Conservation (phyloP, 2,888 invertebrate species). For the Parascotia fuliginaria region DNA sequence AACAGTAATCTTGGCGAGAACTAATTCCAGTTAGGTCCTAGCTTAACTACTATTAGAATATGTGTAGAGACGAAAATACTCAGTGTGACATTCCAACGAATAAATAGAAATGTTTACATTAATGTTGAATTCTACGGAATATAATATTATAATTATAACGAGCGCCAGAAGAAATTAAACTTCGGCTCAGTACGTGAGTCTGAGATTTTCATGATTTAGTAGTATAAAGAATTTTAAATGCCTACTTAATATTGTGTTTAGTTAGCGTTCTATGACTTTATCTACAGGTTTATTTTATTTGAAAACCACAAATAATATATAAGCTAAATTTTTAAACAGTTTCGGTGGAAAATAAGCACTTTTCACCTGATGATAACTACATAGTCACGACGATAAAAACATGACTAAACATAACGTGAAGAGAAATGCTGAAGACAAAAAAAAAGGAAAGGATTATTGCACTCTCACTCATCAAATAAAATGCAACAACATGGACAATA, state of each 20-base stretch:
- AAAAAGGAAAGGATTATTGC: no score
- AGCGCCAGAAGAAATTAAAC: constrained; percentile 31
- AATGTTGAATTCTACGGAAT: constrained; percentile 9
- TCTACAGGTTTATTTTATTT: background rate
- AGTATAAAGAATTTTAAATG: constrained; percentile 10
- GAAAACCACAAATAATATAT: no score
- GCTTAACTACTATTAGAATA: constrained; percentile 17
- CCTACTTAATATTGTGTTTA: constrained; percentile 3
- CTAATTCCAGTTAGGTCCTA: background rate
- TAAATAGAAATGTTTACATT: constrained; percentile 19
- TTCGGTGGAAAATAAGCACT: no score
- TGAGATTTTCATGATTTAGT: constrained; percentile 23
- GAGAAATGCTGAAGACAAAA: no score
- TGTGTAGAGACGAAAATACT: constrained; percentile 30
- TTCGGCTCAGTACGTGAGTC: constrained; percentile 10
- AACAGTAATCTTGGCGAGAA: constrained; percentile 19
- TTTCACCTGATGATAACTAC: no score
- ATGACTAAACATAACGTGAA: no score
- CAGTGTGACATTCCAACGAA: constrained; percentile 17
- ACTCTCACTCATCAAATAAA: no score
- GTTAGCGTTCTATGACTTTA: no score
- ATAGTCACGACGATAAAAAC: no score
- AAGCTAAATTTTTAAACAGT: no score
- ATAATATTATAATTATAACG: constrained; percentile 22
- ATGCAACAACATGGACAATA: no score